These are phyloP conservation scores for Mechanitis messenoides DNA, from an alignment of 2,888 invertebrate species.

Conservation along the genomic window DNA sequence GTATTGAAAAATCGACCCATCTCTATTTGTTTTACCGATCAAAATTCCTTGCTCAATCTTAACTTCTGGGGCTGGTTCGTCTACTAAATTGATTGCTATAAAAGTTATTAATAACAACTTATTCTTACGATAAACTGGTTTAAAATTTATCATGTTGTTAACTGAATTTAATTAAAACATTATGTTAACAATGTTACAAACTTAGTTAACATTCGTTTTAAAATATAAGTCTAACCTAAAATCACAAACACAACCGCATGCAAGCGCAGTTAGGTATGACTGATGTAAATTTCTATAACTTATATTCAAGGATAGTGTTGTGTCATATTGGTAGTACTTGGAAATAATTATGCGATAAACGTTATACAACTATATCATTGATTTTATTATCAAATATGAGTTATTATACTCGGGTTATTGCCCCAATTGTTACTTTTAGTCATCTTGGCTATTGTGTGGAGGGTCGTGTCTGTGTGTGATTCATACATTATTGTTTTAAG, in stretches of 20 bases:
- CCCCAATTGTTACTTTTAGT: too few species aligned
- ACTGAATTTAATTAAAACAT: too few species aligned
- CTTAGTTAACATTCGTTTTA: not conserved
- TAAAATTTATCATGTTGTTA: not conserved
- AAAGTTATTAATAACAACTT: constrained; percentile 55
- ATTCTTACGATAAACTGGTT: constrained; percentile 46
- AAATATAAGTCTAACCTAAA: constrained; percentile 5
- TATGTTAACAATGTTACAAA: too few species aligned
- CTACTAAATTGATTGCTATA: constrained; percentile 58
- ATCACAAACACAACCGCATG: constrained; percentile 30
- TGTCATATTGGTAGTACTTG: not conserved
- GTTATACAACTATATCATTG: too few species aligned
- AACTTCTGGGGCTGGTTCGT: constrained; percentile 63
- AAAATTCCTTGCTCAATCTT: constrained; percentile 58
- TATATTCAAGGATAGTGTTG: constrained; percentile 7
- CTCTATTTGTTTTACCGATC: constrained; percentile 56
- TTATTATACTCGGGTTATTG: too few species aligned
- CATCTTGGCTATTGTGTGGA: too few species aligned
- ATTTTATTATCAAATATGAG: too few species aligned
- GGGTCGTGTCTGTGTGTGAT: too few species aligned
- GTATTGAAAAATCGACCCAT: constrained; percentile 63
- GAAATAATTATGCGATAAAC: too few species aligned
- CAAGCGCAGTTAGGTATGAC: constrained; percentile 36
- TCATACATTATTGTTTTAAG: too few species aligned
- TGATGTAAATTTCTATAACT: constrained; percentile 19